Base-by-base conservation (phyloP, 2,113 vertebrate genomes). In the Pelobates fuscus region DNA sequence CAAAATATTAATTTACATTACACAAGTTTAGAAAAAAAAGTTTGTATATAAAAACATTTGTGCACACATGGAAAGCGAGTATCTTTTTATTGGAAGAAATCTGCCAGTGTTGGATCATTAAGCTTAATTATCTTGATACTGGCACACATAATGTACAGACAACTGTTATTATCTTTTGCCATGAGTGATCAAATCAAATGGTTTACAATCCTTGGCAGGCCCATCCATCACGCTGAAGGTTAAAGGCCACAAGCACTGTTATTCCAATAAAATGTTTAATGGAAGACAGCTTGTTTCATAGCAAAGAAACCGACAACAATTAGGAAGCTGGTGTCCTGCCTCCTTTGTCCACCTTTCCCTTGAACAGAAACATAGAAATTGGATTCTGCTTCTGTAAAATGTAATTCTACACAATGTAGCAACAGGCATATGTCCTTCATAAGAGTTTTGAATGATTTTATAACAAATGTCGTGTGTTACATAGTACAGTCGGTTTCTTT, bases 141-240 rank as follows among this genome's bases (percentile, higher is more conserved):
- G 57, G 57, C 37, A 71, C 7, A 14, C 20, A 29, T 60, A n/a
- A 1, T 20, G 57, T 44, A 46, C 59, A 60, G 57, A 59, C 37
- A 70, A 69, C 26, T 44, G 25, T 24, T 70, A 37, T 11, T 43
- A 12, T 20, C 29, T 59, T 15, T 58, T 59, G 54, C 58, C 32
- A 61, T n/a, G 27, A 70, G 37, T 70, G 55, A 60, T 59, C 54
- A 30, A 44, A 21, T 70, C 30, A 26, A 20, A 46, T 60, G 57
- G 32, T 60, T 71, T 71, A 60, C 69, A 71, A 61, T 43, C 17
- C 37, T 43, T 71, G 37, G 69, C 58, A 61, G 69, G 24, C 41
- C 23, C 41, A 61, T 46, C 57, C 24, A 44, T 61, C 69, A 60
- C 57, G 27, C 59, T 27, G 12, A 27, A 71, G 8, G 57, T 60